Evolutionary conservation across 1,140 invertebrate genomes (phyloP).

Genomic region (Cotesia vestalis): DNA sequence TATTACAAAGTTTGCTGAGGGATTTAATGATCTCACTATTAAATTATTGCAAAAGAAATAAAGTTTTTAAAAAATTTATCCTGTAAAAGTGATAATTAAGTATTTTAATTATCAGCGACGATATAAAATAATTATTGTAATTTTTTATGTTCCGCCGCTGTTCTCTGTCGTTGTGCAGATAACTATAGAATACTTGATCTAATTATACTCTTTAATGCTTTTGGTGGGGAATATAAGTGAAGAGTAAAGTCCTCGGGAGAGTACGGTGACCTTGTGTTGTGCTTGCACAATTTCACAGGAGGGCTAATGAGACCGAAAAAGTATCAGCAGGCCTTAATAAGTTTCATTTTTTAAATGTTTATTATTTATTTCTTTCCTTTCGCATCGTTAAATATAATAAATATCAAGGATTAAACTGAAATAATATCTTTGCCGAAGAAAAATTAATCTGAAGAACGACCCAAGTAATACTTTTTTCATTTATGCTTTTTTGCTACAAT

Average conservation of each 20-base stretch:
- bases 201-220: constrained; percentile 1
- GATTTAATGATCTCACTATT: too few relatives aligned
- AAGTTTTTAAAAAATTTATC: too few relatives aligned
- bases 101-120: too few relatives aligned
- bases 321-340: background rate
- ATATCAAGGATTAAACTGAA: background rate
- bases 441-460: too few relatives aligned
- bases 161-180: background rate
- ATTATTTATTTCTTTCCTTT: background rate
- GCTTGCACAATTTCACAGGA: background rate
- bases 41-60: too few relatives aligned
- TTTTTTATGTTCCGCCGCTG: background rate
- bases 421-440: too few relatives aligned
- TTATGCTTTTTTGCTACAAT: too few relatives aligned
- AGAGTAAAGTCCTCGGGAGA: constrained; percentile 18
- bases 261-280: constrained; percentile 17
- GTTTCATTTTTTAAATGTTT: constrained; percentile 1
- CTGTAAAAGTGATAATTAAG: too few relatives aligned
- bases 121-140: too few relatives aligned
- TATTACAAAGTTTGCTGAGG: too few relatives aligned
- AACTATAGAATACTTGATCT: constrained; percentile 4
- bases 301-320: constrained; percentile 14
- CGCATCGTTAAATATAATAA: background rate
- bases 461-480: too few relatives aligned
- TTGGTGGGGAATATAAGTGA: background rate